Conservation (phyloP, 2,113 vertebrate genomes). For the Marmota flaviventris region DNA sequence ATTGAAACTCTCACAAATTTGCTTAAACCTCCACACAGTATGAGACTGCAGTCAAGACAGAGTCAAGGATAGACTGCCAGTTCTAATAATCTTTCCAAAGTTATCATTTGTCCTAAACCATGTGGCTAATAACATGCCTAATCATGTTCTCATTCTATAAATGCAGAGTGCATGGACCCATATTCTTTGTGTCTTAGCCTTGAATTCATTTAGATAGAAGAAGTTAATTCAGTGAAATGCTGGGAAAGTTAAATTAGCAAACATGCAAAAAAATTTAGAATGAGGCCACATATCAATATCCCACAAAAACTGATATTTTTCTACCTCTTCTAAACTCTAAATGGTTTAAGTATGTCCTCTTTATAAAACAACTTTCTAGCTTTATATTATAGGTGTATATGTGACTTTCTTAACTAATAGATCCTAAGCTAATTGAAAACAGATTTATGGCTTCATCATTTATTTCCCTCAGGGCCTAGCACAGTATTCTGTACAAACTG, state of each 20-base stretch:
- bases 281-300: not conserved
- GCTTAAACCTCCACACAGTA: not conserved
- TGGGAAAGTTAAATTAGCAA: not conserved
- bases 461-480: not conserved
- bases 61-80: not conserved
- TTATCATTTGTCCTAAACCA: not conserved
- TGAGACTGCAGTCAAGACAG: not conserved
- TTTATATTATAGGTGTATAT: not conserved
- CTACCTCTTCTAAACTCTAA: conserved; percentile 1
- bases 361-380: not conserved
- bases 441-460: not conserved
- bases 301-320: not conserved
- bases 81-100: not conserved
- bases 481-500: not conserved
- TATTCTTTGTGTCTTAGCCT: not conserved
- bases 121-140: not conserved
- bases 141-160: not conserved
- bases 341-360: not conserved
- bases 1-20: not conserved
- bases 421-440: not conserved
- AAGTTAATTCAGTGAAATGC: not conserved
- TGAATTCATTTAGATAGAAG: not conserved
- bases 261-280: not conserved
- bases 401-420: not conserved
- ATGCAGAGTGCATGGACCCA: not conserved